A percentile compares a stretch with the other conserved stretches of the same genome.
These are phyloP conservation scores for Gnathonemus echidnorhynchus DNA, from an alignment of 2,113 vertebrate species.

Conservation along the genomic window DNA sequence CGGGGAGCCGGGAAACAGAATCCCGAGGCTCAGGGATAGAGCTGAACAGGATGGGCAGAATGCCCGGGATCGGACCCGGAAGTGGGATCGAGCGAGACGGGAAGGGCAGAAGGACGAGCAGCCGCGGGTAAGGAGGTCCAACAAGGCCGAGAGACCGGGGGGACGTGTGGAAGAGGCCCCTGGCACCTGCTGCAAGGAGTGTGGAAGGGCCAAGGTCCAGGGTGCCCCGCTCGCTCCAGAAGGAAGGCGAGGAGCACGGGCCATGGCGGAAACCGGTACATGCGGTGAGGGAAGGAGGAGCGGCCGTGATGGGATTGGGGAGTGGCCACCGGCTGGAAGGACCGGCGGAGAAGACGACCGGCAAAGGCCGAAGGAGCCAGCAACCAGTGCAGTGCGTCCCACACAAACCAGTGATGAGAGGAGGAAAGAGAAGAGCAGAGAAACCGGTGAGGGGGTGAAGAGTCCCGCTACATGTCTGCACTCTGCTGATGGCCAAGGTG, in stretches of 20 bases:
- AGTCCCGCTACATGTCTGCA: background rate
- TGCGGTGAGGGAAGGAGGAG: background rate
- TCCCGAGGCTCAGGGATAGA: constrained; percentile 43
- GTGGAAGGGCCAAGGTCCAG: background rate
- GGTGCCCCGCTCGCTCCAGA: constrained; percentile 11
- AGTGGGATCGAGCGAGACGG: constrained; percentile 46
- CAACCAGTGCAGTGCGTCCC: too few species aligned
- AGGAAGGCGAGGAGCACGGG: constrained; percentile 43
- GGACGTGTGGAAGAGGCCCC: too few species aligned
- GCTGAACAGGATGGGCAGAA: constrained; percentile 40
- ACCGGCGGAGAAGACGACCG: background rate
- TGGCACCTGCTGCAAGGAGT: background rate
- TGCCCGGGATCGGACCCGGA: constrained; percentile 34
- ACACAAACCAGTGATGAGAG: background rate
- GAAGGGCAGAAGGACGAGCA: constrained; percentile 44
- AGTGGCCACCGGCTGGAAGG: background rate
- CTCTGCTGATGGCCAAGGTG: background rate
- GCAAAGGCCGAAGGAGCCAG: background rate
- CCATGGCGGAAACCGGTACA: constrained; percentile 40
- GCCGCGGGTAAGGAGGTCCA: constrained; percentile 20
- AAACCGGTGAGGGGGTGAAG: background rate
- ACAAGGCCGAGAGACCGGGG: background rate
- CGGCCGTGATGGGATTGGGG: background rate
- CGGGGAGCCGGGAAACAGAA: constrained; percentile 24
- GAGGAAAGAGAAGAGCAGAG: background rate